Base-by-base conservation (phyloP, 2,113 vertebrate species). In the Pterocles burchelli region DNA sequence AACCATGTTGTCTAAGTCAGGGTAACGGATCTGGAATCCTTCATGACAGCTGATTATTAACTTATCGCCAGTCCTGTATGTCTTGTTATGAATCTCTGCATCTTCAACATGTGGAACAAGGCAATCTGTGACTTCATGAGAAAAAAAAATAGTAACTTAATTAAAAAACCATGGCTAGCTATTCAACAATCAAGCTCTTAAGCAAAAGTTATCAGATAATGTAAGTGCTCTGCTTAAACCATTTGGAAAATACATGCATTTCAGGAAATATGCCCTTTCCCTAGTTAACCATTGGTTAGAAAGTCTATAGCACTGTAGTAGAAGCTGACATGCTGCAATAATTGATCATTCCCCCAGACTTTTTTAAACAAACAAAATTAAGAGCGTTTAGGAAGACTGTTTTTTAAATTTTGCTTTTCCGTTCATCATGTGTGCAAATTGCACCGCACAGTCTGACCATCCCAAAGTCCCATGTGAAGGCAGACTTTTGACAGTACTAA, bases 1-100 rank as follows among this genome's bases (percentile, higher is more conserved):
- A 88, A 96, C 97, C 98, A 98, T 90, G 86, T 98, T 98, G 97
- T 99, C 98, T 82, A 98, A 97, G 95, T 99, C 98, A 13, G 98
- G 98, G 95, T 99, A 98, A 63, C 98, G 97, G 81, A 98, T 98
- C 97, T 98, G 98, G 98, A 98, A 99, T 75, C 98, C 98, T 89
- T 98, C 98, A 65, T 98, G 98, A 96, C 98, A 99, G 93, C 97
- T 97, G 95, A 99, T 95, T 94, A 98, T 94, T 81, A 99, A 96
- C 70, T 98, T 98, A 85, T 99, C 98, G 33, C 98, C 98, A 33
- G 96, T 97, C 90, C 98, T 98, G 85, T 99, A 99, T 19, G 98
- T 99, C 97, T 98, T 98, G 98, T 98, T 99, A 75, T 95, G 96
- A 94, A 99, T 95, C 94, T 98, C 97, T 59, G 98, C 98, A 96